Percentiles rank a stretch among this genome's conserved stretches.
Conservation (phyloP, 2,797 vertebrate genomes). For the Fundulus diaphanus region DNA sequence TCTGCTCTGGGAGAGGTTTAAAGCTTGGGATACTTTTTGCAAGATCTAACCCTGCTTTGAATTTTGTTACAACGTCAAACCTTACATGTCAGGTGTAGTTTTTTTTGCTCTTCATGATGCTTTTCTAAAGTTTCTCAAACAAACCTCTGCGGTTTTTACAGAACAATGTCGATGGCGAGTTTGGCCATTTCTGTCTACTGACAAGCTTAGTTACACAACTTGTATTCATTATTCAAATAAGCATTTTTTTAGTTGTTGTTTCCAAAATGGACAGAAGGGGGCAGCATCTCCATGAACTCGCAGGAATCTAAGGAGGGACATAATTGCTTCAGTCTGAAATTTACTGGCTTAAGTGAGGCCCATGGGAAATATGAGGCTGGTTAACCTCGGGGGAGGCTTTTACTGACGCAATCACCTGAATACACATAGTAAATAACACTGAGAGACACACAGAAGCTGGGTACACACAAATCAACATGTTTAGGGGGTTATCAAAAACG, state of each 20-base stretch:
- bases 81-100: background rate
- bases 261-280: constrained; percentile 61
- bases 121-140: background rate
- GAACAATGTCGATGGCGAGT: constrained; percentile 52
- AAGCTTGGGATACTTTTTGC: background rate
- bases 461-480: constrained; percentile 36
- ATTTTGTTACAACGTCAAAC: background rate
- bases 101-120: background rate
- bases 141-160: too few species aligned
- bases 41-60: background rate
- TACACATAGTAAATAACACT: constrained; percentile 33
- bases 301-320: constrained; percentile 1
- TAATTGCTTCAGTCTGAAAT: constrained; percentile 39
- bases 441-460: constrained; percentile 24
- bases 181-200: constrained; percentile 60
- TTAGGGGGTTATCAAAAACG: constrained; percentile 16
- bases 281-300: constrained; percentile 59
- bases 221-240: constrained; percentile 63
- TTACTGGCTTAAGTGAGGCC: constrained; percentile 44
- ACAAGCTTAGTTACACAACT: constrained; percentile 63
- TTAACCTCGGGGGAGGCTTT: constrained; percentile 45
- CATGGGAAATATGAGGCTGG: constrained; percentile 65
- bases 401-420: constrained; percentile 59
- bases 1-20: background rate
- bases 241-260: constrained; percentile 35